Evolutionary conservation across 2,888 invertebrate genomes (phyloP).

Genomic region (Dione juno): DNA sequence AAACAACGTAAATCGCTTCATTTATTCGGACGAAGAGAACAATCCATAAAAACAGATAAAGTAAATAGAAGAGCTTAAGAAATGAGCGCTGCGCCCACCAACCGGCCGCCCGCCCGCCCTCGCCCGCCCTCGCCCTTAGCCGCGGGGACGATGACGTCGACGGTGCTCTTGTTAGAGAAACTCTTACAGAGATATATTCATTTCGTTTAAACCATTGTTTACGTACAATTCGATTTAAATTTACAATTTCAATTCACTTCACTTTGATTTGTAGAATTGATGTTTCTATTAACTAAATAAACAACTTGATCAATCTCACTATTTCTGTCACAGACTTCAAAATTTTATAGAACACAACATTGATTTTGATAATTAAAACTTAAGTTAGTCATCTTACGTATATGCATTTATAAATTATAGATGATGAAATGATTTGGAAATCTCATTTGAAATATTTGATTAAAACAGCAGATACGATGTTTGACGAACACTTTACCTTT

Average conservation of each 20-base stretch:
- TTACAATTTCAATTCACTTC: slow-evolving; percentile 3
- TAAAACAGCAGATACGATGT: no score
- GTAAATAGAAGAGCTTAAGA: slow-evolving; percentile 19
- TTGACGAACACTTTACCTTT: no score
- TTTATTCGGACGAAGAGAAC: slow-evolving; percentile 17
- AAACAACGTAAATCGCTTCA: slow-evolving; percentile 20
- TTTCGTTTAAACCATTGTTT: slow-evolving; percentile 9
- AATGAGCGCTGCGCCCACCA: background rate
- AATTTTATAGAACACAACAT: no score
- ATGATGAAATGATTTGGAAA: no score
- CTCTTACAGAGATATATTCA: slow-evolving; percentile 9
- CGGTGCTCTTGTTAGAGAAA: background rate
- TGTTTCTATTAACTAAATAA: background rate
- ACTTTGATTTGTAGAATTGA: background rate
- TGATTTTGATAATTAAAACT: no score
- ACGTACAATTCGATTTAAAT: slow-evolving; percentile 11
- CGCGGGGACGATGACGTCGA: background rate
- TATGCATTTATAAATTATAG: no score
- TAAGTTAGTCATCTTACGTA: no score
- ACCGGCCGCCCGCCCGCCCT: background rate
- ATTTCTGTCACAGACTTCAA: no score
- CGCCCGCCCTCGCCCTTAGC: background rate
- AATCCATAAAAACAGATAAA: slow-evolving; percentile 12
- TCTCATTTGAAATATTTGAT: no score
- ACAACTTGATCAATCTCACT: background rate